A percentile compares a stretch with the other conserved stretches of the same genome.
Evolutionary conservation across 2,888 invertebrate species (phyloP).

Genomic region (Phragmatobia fuliginosa): DNA sequence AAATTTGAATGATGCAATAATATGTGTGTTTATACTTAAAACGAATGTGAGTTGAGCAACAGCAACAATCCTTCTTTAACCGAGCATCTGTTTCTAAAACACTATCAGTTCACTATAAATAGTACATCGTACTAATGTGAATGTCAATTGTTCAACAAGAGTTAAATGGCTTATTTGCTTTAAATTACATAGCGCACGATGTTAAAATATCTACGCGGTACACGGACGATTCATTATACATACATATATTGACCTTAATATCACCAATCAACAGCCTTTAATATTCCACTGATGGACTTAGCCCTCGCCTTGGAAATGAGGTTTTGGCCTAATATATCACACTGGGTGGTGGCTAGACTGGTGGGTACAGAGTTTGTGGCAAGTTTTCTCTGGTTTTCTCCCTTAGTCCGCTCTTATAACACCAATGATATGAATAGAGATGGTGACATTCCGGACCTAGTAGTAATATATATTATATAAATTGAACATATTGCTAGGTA

Average conservation of each 20-base stretch:
- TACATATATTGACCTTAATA: background rate
- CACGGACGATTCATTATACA: background rate
- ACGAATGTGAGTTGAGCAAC: background rate
- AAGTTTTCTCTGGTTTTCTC: too few relatives aligned
- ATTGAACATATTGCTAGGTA: background rate
- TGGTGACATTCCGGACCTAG: background rate
- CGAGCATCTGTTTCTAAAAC: background rate
- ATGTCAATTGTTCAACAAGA: conserved; percentile 46
- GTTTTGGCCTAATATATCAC: too few relatives aligned
- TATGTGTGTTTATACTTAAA: background rate
- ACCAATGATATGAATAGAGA: too few relatives aligned
- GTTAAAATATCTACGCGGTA: background rate
- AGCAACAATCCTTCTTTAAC: background rate
- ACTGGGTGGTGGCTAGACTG: too few relatives aligned
- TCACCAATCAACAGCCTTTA: background rate
- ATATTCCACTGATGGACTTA: too few relatives aligned
- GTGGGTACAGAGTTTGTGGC: too few relatives aligned
- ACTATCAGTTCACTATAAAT: conserved; percentile 16
- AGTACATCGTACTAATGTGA: conserved; percentile 23
- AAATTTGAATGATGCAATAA: too few relatives aligned
- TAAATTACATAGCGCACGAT: conserved; percentile 32
- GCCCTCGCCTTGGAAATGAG: too few relatives aligned
- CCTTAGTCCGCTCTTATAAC: too few relatives aligned
- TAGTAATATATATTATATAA: too few relatives aligned
- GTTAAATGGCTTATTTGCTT: conserved; percentile 44